phyloP scores from a whole-genome alignment of 1,140 invertebrate genomes.

The Temnothorax nylanderi region DNA sequence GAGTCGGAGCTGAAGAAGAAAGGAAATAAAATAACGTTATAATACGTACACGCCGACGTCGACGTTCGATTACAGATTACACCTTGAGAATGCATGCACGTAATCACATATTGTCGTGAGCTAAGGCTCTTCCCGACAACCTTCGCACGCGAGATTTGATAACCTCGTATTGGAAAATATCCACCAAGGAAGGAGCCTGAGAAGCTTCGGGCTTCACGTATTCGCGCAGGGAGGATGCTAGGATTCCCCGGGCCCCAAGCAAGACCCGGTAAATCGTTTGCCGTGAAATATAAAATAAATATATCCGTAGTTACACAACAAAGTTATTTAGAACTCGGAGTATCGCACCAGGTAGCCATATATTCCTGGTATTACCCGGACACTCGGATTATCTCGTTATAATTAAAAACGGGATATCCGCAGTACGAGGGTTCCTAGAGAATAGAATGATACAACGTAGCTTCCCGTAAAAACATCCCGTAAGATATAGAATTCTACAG shows the following conservation, averaged over 20 bases:
- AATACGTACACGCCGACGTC: background rate
- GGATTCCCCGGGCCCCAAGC: conserved; percentile 12
- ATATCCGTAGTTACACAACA: background rate
- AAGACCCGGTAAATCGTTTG: background rate
- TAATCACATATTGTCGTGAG: conserved; percentile 45
- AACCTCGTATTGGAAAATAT: conserved; percentile 52
- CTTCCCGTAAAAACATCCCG: background rate
- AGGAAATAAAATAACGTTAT: conserved; percentile 5
- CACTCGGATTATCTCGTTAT: background rate
- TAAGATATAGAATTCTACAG: background rate
- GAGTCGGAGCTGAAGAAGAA: background rate
- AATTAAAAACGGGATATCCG: background rate
- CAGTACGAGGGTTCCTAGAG: background rate
- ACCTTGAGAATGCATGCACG: background rate
- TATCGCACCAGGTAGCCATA: background rate
- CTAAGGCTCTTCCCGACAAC: conserved; percentile 35
- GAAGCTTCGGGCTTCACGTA: background rate
- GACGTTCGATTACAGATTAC: conserved; percentile 11
- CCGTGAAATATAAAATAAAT: background rate
- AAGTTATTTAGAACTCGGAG: background rate
- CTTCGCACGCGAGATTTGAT: conserved; percentile 56
- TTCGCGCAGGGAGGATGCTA: background rate
- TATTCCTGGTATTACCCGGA: background rate
- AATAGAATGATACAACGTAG: background rate
- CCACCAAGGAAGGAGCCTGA: conserved; percentile 12